phyloP scores from a whole-genome alignment of 2,113 vertebrate species.

The Bucco capensis region DNA sequence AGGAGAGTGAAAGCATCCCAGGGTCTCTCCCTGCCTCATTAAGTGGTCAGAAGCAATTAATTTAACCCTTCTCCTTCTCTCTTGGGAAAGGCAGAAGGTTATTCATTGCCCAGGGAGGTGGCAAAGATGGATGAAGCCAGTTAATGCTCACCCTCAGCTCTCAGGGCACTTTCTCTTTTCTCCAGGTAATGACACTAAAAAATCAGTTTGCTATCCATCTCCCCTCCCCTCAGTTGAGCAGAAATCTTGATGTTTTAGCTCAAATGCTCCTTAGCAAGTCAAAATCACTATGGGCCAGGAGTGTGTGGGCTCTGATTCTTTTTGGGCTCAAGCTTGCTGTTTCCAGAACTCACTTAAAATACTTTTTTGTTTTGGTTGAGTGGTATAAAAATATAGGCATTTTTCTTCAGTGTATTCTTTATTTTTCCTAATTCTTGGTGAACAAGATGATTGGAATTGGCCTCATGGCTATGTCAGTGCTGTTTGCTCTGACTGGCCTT shows the following conservation, averaged over 20 bases:
- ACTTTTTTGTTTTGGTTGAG: too few species aligned
- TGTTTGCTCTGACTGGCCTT: not conserved
- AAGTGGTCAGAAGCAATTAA: constrained; percentile 33
- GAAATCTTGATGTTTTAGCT: not conserved
- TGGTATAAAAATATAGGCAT: not conserved
- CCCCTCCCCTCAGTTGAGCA: not conserved
- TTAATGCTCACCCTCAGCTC: not conserved
- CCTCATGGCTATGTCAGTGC: fast-evolving
- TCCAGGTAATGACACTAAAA: not conserved
- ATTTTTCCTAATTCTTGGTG: too few species aligned
- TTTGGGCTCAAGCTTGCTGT: not conserved
- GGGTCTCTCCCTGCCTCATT: constrained; percentile 1
- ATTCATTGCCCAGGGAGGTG: not conserved
- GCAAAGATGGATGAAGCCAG: not conserved
- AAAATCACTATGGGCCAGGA: not conserved
- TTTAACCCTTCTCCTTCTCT: not conserved
- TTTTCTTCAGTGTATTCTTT: too few species aligned
- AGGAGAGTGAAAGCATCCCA: not conserved
- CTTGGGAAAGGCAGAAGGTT: not conserved
- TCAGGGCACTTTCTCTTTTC: not conserved
- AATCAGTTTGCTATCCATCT: not conserved
- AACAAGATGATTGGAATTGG: not conserved
- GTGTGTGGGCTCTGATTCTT: fast-evolving
- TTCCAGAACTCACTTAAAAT: not conserved
- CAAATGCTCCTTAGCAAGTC: not conserved